Conservation (phyloP, 2,113 vertebrate genomes). For the Sapajus apella region DNA sequence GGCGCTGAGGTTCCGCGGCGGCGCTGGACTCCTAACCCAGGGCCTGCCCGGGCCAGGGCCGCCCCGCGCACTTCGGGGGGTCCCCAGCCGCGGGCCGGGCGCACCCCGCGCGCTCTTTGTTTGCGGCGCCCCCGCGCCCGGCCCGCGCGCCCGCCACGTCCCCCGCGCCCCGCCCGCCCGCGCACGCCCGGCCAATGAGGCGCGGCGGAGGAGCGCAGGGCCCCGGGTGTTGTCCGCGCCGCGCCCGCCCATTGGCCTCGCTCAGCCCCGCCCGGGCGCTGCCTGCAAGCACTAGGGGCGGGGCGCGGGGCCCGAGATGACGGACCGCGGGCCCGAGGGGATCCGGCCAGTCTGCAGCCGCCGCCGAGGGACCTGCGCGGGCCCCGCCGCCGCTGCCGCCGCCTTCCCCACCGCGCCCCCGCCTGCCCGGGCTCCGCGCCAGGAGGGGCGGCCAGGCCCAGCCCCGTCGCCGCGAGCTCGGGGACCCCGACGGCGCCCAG, state of each 20-base stretch:
- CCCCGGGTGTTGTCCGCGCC: slow-evolving; percentile 86
- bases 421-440: neutral
- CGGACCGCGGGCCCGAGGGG: neutral
- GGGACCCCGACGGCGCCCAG: neutral
- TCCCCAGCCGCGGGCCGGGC: slow-evolving; percentile 20
- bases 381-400: neutral
- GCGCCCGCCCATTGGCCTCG: slow-evolving; percentile 82
- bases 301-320: slow-evolving; percentile 20
- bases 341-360: rapidly evolving
- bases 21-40: neutral
- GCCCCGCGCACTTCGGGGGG: no score
- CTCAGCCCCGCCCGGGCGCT: neutral
- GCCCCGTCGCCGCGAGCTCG: neutral
- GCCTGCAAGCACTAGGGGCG: neutral
- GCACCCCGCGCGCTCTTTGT: slow-evolving; percentile 73
- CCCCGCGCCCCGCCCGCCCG: neutral
- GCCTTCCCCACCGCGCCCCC: neutral
- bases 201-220: neutral
- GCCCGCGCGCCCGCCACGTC: neutral
- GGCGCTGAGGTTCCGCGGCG: neutral
- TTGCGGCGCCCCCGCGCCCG: neutral
- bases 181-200: slow-evolving; percentile 37
- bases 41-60: neutral
- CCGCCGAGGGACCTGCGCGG: neutral
- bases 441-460: neutral